Base-by-base conservation (phyloP, 2,797 vertebrate genomes). In the Phyllotis vaccarum region DNA sequence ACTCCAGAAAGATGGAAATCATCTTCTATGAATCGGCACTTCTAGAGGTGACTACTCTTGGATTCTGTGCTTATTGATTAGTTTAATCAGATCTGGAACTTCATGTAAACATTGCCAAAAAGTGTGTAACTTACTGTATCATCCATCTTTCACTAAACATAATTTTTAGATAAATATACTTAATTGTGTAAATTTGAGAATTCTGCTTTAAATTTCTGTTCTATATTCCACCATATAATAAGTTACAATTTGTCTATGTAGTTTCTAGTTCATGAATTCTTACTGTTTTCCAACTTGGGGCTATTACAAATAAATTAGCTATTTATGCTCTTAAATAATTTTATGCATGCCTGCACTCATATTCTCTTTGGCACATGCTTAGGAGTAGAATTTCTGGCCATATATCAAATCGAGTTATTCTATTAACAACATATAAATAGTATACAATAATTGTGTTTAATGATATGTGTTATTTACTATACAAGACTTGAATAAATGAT, bases 151-250 rank as follows among this genome's bases (percentile, higher is more conserved):
- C 72, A 90, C 14, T 86, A 27, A 29, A 0, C 70, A 49, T 76
- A 68, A 72, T 66, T 40, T 93, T 95, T 60, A 95, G 87, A 86
- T 90, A 85, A 89, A 89, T 75, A 3, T 54, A 85, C 3, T 43
- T 79, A 92, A 81, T 56, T 80, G 24, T 62, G 19, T 87, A n/a
- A 16, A 70, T 75, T 93, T 90, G 21, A 96, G 93, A 92, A 34
- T 40, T 52, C 27, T 75, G 52, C 60, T 86, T 86, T 91, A 58
- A 58, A 64, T 90, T 96, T 85, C 24, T 79, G 64, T 94, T 90
- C 72, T 24, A 64, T 92, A 86, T 37, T 86, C 2, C n/a, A 54
- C 93, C 72, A 89, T 64, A 86, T 79, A 91, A 86, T n/a, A 86
- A 74, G 52, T 4, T 21, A 52, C 12, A 87, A 22, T 91, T 89